Evolutionary conservation across 2,113 vertebrate genomes (phyloP), one percentile per base, ranked within the genome.

Genomic region (Pheucticus melanocephalus): DNA sequence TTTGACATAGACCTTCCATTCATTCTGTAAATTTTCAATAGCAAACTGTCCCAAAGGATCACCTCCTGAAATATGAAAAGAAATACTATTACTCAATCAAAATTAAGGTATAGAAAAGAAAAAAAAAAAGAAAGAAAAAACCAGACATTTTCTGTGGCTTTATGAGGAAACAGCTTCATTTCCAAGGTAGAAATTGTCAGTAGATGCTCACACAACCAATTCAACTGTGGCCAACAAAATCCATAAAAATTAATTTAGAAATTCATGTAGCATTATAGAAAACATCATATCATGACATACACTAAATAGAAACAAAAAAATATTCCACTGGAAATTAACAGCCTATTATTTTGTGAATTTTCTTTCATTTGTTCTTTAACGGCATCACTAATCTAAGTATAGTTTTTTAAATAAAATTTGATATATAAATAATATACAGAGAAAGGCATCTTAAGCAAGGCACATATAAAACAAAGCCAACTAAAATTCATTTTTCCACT

Each of bases 1-100:
- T 97, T 98, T 98, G 92, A 99, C 99, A 50, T 98, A 99, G 51
- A 99, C 99, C 82, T 99, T 99, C 99, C 99, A 99, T 93, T 99
- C 99, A 63, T 98, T 99, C 92, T 99, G 99, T 80, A 99, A 90
- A 90, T 99, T 98, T 96, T 99, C 99, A 59, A 99, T 96, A 77
- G 98, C 99, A 98, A 99, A 99, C 79, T 99, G 99, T 59, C 99
- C 99, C 35, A 99, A 98, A 20, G 98, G 98, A 97, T 99, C 99
- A 17, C 99, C 99, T 94, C 99, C 99, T 99, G 95, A 96, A 96
- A 95, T 92, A 84, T 40, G 48, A 92, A 93, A 25, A 88, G 10
- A 97, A 95, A 71, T 39, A 51, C 33, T 48, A 37, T 77, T 42
- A 71, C 4, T 66, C 40, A 25, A 73, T 65, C 40, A 86, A 85